Percentiles rank a stretch among this genome's conserved stretches.
These are phyloP conservation scores for Baronia brevicornis DNA, from an alignment of 2,888 invertebrate genomes.

Conservation along the genomic window DNA sequence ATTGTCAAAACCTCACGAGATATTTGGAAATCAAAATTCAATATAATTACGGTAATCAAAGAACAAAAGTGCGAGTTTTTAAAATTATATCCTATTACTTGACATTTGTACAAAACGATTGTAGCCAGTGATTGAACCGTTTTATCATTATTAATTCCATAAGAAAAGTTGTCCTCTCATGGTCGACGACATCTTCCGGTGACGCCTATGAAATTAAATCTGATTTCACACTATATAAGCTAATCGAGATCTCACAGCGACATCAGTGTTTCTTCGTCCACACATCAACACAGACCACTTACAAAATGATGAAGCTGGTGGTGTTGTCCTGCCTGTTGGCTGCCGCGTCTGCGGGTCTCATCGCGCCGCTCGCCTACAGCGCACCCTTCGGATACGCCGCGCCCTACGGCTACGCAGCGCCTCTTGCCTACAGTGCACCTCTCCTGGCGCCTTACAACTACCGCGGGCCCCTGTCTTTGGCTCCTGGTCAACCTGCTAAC, in stretches of 20 bases:
- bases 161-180: conserved; percentile 51
- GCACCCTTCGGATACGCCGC: conserved; percentile 14
- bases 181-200: conserved; percentile 47
- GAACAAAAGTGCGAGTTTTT: no score
- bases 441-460: conserved; percentile 40
- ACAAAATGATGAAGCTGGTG: conserved; percentile 72
- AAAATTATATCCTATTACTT: no score
- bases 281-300: conserved; percentile 61
- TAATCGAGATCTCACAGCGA: conserved; percentile 14
- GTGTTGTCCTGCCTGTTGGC: conserved; percentile 78
- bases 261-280: conserved; percentile 52
- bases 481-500: conserved; percentile 63
- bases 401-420: conserved; percentile 24
- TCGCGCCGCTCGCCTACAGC: conserved; percentile 40
- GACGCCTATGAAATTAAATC: conserved; percentile 35
- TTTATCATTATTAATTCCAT: conserved; percentile 33
- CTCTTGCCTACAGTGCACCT: conserved; percentile 30
- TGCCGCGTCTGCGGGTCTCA: conserved; percentile 60
- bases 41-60: no score
- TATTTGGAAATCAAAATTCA: no score
- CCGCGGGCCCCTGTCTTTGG: conserved; percentile 56
- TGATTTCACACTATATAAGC: no score
- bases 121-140: conserved; percentile 25
- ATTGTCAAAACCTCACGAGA: no score
- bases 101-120: conserved; percentile 23